A percentile compares a stretch with the other conserved stretches of the same genome.
phyloP scores from a whole-genome alignment of 2,797 vertebrate genomes.

The Sebastes itinus region DNA sequence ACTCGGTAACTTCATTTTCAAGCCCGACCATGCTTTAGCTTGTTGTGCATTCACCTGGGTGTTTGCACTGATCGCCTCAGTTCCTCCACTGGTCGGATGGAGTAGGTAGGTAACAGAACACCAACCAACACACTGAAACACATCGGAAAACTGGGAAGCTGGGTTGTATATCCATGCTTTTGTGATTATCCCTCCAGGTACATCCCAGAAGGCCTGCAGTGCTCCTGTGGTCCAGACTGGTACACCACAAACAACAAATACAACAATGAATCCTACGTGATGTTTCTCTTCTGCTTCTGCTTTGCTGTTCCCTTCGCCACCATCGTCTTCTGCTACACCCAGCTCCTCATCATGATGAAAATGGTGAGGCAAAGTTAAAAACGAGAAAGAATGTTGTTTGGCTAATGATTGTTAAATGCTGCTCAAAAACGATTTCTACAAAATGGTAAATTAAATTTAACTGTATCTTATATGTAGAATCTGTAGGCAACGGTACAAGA shows the following conservation, averaged over 20 bases:
- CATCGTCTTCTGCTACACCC: conserved; percentile 72
- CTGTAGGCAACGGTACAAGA: no score
- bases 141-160: not conserved
- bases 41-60: conserved; percentile 79
- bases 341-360: conserved; percentile 75
- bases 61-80: conserved; percentile 57
- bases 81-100: conserved; percentile 79
- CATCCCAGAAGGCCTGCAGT: conserved; percentile 80
- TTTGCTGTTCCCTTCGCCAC: conserved; percentile 69
- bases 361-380: conserved; percentile 54
- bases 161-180: not conserved
- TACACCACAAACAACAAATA: conserved; percentile 79
- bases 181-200: conserved; percentile 57
- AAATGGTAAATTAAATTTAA: not conserved
- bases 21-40: conserved; percentile 71
- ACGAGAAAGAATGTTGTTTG: not conserved
- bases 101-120: conserved; percentile 66
- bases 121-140: not conserved
- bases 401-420: not conserved
- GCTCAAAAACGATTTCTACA: not conserved
- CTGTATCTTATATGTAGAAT: not conserved
- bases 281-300: conserved; percentile 79
- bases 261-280: conserved; percentile 80
- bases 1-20: conserved; percentile 79
- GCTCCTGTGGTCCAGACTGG: conserved; percentile 80